These are phyloP conservation scores for Microtus richardsoni DNA, from an alignment of 2,113 vertebrate genomes.

Conservation along the genomic window DNA sequence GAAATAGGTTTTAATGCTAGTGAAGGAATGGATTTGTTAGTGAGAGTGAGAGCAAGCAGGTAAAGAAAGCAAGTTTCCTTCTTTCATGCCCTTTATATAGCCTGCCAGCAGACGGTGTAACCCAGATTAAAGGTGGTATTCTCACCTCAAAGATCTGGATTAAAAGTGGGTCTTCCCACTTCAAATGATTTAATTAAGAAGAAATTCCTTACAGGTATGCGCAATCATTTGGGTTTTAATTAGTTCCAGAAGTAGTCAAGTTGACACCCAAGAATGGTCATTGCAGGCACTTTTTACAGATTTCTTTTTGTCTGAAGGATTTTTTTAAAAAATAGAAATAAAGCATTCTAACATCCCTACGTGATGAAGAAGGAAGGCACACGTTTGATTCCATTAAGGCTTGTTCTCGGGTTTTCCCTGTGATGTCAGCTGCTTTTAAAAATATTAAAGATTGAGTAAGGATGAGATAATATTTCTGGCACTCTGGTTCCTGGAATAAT, in stretches of 20 bases:
- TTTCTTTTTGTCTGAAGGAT: conserved; percentile 47
- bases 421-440: conserved; percentile 75
- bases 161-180: not conserved
- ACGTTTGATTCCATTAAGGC: conserved; percentile 43
- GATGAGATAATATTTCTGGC: conserved; percentile 71
- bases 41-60: not conserved
- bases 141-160: not conserved
- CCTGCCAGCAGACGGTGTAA: not conserved
- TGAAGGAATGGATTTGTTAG: not conserved
- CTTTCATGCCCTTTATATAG: not conserved
- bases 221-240: not conserved
- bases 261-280: not conserved
- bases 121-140: not conserved
- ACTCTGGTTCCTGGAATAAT: conserved; percentile 28
- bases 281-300: not conserved
- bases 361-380: not conserved
- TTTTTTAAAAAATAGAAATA: conserved; percentile 19
- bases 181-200: not conserved
- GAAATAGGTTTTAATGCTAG: not conserved
- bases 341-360: not conserved
- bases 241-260: not conserved
- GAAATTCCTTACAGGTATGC: too few species aligned
- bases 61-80: not conserved
- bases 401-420: conserved; percentile 45
- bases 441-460: conserved; percentile 65